Conservation (phyloP, 1,140 invertebrate genomes). For the Plectrocnemia conspersa region DNA sequence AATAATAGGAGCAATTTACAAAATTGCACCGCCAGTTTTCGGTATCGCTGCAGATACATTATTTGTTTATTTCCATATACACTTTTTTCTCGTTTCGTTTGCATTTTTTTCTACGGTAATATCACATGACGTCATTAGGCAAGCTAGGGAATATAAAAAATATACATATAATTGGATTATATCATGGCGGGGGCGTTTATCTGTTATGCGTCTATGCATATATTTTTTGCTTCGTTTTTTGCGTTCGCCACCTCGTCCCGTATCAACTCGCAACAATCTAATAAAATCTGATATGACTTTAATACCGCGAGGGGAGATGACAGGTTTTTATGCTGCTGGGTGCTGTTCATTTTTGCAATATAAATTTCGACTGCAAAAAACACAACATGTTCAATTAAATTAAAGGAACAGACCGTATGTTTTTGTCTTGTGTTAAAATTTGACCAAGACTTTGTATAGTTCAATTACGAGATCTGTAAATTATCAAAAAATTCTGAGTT, state of each 20-base stretch:
- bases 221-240: slow-evolving; percentile 19
- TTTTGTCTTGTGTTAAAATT: too few species aligned
- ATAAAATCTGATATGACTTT: slow-evolving; percentile 32
- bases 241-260: slow-evolving; percentile 7
- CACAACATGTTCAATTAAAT: too few species aligned
- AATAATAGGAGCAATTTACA: slow-evolving; percentile 23
- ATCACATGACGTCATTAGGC: slow-evolving; percentile 28
- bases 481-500: too few species aligned
- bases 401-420: too few species aligned
- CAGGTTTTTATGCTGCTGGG: neutral
- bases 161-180: slow-evolving; percentile 21
- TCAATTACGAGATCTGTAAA: too few species aligned
- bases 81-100: neutral
- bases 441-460: too few species aligned
- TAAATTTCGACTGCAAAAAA: too few species aligned
- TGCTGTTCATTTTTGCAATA: neutral
- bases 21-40: slow-evolving; percentile 5
- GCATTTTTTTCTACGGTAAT: neutral
- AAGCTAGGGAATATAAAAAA: slow-evolving; percentile 9
- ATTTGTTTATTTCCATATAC: too few species aligned
- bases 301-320: slow-evolving; percentile 16
- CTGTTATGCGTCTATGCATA: neutral
- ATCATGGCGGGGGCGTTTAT: slow-evolving; percentile 9
- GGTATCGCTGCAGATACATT: slow-evolving; percentile 1
- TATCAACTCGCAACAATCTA: slow-evolving; percentile 27